Base-by-base conservation (phyloP, 2,797 vertebrate genomes). In the Holocentrus rufus region DNA sequence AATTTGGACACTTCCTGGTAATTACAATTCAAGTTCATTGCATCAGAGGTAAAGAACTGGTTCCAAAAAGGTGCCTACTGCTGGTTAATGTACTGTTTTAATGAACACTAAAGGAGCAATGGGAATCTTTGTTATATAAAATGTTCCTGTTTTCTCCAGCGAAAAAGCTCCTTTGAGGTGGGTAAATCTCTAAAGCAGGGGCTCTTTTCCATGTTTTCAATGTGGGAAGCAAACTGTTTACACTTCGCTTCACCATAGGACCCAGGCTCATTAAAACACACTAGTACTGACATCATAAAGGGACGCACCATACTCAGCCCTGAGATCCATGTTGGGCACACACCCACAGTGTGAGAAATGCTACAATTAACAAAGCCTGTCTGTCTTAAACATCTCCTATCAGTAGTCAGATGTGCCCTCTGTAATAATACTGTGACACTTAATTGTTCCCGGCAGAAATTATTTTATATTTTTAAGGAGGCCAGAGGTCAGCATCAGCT, bases 11-110 rank as follows among this genome's bases (percentile, higher is more conserved):
- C 68, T 77, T 79, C 68, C 34, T 72, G 62, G 72, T 88, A 89
- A 87, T 89, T 86, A 88, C 80, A 86, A 87, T 76, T 77, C 80
- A 77, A 71, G 65, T 66, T 80, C 72, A 69, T 62, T 57, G 68
- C 72, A 80, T 76, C 69, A 80, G 74, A 85, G 72, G 74, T 79
- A 81, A 76, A 83, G 60, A 55, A 82, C 70, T 50, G 65, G 67
- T 74, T 73, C 23, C 61, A 59, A 77, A 74, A 80, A 70, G 47
- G 74, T 83, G 82, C 60, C 79, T 73, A 68, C 69, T 63, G 62
- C 65, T 80, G 83, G 71, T 82, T 88, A 86, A 87, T 84, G 77
- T 83, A 72, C 49, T 69, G 66, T 85, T 77, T 76, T 78, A 88
- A 88, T 87, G 82, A 90, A 83, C 80, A 79, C 76, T 77, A 69